Evolutionary conservation across 23 tunicate species (phyloP), one percentile per base, ranked within the genome.

Genomic region (Ascidia mentula): DNA sequence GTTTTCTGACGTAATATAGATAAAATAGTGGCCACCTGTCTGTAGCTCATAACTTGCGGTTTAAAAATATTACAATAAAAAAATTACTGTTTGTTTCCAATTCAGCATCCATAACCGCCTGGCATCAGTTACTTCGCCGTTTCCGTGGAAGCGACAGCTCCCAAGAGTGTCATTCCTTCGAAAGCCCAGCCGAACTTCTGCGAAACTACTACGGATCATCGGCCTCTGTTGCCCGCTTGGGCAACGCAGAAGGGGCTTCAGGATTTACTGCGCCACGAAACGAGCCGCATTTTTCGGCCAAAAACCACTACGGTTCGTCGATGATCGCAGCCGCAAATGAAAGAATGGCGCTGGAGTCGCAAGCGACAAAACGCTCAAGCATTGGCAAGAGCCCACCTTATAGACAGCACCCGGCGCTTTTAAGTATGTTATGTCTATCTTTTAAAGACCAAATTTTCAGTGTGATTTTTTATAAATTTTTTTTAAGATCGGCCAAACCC

Each of bases 91-190:
- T 9, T 71, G 2, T 71, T 71, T 18, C 35, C 34, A 71, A 71
- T 36, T 22, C 75, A 5, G 46, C 86, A 1, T 60, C 79, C 2
- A 18, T 82, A 18, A 32, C 85, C 36, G 86, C 79, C 1, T 82
- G 86, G 86, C 86, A 82, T 8, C 86, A 82, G 32, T 34, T 82
- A 0, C 59, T 82, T 20, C 59, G 60, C 35, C 86, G 86, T n/a
- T 82, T 73, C 73, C 86, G 86, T 34, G 60, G 73, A 30, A 18
- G 34, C 33, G 86, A 82, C 8, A 31, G 22, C 13, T 40, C 79
- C 6, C 37, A 17, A 53, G 69, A 65, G 31, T 0, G 22, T 9
- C 20, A 34, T 3, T 3, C 61, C 31, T n/a, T 18, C 0, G 28
- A 6, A 26, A 31, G 24, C 65, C 33, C 78, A 30, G 15, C 72